These are phyloP conservation scores for Picus viridis DNA, from an alignment of 2,797 vertebrate genomes.

Conservation along the genomic window DNA sequence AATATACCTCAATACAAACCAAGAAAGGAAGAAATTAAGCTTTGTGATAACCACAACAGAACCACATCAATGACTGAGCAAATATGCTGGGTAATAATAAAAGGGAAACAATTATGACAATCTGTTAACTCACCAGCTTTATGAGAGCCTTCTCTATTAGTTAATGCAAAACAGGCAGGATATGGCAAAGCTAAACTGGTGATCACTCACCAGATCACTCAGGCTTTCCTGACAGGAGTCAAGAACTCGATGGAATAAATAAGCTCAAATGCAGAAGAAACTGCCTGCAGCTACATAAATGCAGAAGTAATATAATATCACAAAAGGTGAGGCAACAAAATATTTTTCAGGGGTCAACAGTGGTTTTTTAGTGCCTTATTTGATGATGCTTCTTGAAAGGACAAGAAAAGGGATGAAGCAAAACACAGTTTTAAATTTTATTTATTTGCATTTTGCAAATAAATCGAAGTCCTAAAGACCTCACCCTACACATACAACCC, in stretches of 20 bases:
- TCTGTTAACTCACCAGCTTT: neutral
- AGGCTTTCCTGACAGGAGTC: neutral
- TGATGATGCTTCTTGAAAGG: neutral
- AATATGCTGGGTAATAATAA: neutral
- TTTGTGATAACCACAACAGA: neutral
- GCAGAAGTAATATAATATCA: fast-evolving
- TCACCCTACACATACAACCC: neutral
- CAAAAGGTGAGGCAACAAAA: neutral
- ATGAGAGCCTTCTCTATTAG: neutral
- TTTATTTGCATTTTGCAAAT: neutral
- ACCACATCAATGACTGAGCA: neutral
- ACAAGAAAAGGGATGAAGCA: neutral
- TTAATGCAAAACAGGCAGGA: neutral
- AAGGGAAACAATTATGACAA: neutral
- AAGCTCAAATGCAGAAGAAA: neutral
- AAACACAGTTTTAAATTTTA: neutral
- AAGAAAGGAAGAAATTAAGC: neutral
- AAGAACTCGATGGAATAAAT: neutral
- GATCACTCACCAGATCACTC: neutral
- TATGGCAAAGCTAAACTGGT: neutral
- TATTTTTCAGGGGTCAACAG: neutral
- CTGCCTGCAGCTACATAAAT: neutral
- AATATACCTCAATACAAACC: neutral
- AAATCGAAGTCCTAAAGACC: neutral
- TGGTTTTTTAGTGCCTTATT: neutral